Conservation (phyloP, 2,888 invertebrate species). For the Philhelius pedissequus region DNA sequence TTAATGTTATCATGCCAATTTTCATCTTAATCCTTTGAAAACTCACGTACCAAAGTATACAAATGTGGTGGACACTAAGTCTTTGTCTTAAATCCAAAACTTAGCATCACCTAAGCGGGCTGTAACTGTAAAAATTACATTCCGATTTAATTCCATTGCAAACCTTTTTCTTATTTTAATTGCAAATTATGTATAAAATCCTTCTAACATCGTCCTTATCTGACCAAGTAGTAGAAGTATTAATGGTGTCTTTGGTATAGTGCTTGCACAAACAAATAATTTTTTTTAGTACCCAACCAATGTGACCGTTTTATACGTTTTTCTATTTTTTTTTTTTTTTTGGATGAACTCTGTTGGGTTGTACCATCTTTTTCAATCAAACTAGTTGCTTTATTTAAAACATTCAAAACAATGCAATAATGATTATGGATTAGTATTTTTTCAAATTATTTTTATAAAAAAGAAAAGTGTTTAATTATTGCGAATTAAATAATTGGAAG, state of each 20-base stretch:
- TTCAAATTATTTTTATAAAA: no score
- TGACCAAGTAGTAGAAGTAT: background rate
- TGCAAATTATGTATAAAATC: constrained; percentile 57
- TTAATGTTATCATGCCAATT: background rate
- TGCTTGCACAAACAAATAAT: no score
- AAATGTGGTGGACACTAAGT: background rate
- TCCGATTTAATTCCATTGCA: constrained; percentile 52
- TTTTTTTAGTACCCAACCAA: no score
- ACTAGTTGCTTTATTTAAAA: no score
- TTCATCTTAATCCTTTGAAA: background rate
- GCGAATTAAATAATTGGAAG: no score
- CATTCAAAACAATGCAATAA: no score
- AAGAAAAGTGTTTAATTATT: no score
- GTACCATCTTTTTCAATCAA: no score
- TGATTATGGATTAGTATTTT: no score
- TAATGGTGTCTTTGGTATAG: background rate
- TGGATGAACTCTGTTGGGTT: no score
- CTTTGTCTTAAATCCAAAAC: constrained; percentile 17
- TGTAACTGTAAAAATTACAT: constrained; percentile 36
- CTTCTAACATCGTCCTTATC: background rate
- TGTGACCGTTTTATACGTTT: no score
- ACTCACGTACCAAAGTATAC: background rate
- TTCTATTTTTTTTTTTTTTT: no score
- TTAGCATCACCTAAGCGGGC: constrained; percentile 24
- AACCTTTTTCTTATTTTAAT: constrained; percentile 54